Evolutionary conservation across 2,797 vertebrate species (phyloP).

Genomic region (Phoeniculus purpureus): DNA sequence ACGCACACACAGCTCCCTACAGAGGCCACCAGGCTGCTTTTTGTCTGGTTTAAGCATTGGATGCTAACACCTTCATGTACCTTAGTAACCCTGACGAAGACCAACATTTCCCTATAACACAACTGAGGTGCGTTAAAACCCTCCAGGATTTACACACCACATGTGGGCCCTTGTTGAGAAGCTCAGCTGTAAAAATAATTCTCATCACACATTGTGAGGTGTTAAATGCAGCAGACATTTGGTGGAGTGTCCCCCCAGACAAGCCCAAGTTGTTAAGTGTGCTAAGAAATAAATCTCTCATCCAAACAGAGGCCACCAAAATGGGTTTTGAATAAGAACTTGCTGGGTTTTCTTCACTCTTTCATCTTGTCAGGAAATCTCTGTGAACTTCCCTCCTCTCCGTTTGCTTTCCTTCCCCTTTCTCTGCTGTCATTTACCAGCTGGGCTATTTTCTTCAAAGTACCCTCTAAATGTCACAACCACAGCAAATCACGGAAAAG

Average conservation of each 20-base stretch:
- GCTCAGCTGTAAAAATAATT: constrained; percentile 67
- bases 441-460: constrained; percentile 56
- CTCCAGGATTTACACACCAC: neutral
- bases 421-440: constrained; percentile 61
- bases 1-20: neutral
- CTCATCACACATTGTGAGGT: constrained; percentile 33
- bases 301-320: constrained; percentile 44
- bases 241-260: constrained; percentile 17
- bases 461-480: constrained; percentile 65
- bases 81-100: constrained; percentile 7
- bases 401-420: constrained; percentile 63
- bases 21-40: neutral
- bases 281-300: neutral
- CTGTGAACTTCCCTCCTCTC: constrained; percentile 58
- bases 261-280: neutral
- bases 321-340: constrained; percentile 46
- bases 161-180: neutral
- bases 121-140: constrained; percentile 6
- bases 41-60: neutral
- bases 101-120: neutral
- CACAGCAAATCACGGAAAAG: constrained; percentile 63
- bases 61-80: neutral
- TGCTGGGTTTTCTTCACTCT: constrained; percentile 29
- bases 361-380: constrained; percentile 61
- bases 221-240: constrained; percentile 48